Base-by-base conservation (phyloP, 2,888 invertebrate species). In the Caenorhabditis uteleia region DNA sequence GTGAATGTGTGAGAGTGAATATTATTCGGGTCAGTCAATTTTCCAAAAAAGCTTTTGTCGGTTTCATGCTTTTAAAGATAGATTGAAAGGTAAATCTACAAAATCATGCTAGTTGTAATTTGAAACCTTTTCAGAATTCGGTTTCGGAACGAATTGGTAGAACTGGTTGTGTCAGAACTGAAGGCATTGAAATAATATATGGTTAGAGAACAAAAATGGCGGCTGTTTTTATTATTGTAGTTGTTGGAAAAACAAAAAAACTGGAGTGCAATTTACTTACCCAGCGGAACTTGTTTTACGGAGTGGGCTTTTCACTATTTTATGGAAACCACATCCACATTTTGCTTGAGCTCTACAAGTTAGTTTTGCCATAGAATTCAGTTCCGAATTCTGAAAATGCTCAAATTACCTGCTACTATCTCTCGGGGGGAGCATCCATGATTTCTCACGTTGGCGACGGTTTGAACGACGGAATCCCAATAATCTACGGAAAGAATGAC, bases 401-500 rank as follows among this genome's bases (percentile, higher is more conserved):
- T 21, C 12, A n/a, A 14, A 39, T 44, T 12, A 68, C 70, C 68
- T 62, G 61, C 71, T 68, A 27, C 69, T 69, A 34, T 70, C 70
- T 29, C 66, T 56, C 20, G 74, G 69, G 2, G 74, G 74, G 8
- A 79, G 56, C 77, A 79, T 81, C 80, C 80, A 82, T 7, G 77
- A 67, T 53, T 77, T 78, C 42, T 76, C 74, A 20, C 77, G 45
- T n/a, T 61, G 54, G 29, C 72, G 66, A 21, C 77, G 51, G n/a
- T 66, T 49, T n/a, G 70, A 72, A 8, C 74, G 46, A 21, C 75
- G 66, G 40, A 81, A 69, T 21, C 80, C 80, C 20, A 82, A 49
- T 23, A 82, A 50, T 1, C 79, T 71, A 26, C 80, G 79, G 67
- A 82, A 82, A 10, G 78, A 77, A 33, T 77, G 74, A 42, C 81